Evolutionary conservation across 2,113 vertebrate species (phyloP), one percentile per base, ranked within the genome.

Genomic region (Asarcornis scutulata): DNA sequence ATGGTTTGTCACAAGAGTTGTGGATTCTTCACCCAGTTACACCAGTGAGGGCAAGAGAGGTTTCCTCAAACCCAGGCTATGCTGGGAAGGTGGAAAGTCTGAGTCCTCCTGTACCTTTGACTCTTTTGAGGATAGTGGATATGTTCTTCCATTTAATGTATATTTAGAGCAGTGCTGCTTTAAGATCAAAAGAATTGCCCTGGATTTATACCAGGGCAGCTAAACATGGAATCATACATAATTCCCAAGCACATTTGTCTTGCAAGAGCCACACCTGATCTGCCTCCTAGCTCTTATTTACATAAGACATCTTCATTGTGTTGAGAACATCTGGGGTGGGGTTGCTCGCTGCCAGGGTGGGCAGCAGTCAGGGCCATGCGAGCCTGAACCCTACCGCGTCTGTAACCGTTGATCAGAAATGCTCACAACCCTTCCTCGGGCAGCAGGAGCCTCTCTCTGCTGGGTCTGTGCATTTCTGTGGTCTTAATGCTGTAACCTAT

Each of bases 231-330:
- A 96, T 93, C 83, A 76, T 93, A 92, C 88, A 88, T 96, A 95
- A 96, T 97, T 94, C 86, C 92, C 88, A 84, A 93, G 96, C 92
- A 87, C 88, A 76, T 94, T 96, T 95, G 92, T 96, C 92, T 97
- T 86, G 83, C 88, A 88, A 56, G 93, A 96, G 75, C 96, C 96
- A 92, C 96, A 95, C 96, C 94, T 95, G 93, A 93, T 93, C 85
- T 96, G 96, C 89, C 95, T 97, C 89, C 86, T 86, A 95, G 97
- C 76, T 86, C 83, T 79, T 82, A 90, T 95, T 94, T 95, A 56
- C 95, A 95, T 91, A 50, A 88, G 91, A 71, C 92, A 76, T 69
- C 82, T 91, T 92, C 13, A 2, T 53, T 58, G 86, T 42, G 59
- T 89, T 87, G 93, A 89, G 95, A 96, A 96, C 74, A 86, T 97